Evolutionary conservation across 2,113 vertebrate species (phyloP), one percentile per base, ranked within the genome.

Genomic region (Mesembrinibis cayennensis): DNA sequence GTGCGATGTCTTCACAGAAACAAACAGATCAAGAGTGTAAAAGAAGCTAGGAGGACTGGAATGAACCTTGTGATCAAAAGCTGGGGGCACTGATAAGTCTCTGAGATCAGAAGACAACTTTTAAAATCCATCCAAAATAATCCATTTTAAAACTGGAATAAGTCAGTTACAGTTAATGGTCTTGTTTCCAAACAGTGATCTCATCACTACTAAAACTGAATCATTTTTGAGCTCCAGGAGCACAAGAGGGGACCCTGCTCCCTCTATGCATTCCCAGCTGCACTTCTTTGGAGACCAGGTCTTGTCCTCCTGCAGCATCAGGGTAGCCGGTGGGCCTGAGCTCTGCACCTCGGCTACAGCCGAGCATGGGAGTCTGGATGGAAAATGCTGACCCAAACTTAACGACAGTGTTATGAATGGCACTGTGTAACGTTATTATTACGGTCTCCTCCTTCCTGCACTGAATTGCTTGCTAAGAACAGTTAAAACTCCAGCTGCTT

Each of bases 401-500:
- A 42, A 44, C 0, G 9, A 10, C 23, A 38, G 52, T 4, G 30
- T 53, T 50, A 44, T 6, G 65, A 91, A 78, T 22, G 61, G 85
- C 77, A 30, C 52, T 34, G 65, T 13, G 49, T 26, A 63, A 73
- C 6, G 0, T 34, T 40, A 15, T 44, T 45, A 45, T 36, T 67
- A 17, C 30, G 12, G 34, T 16, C 65, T 67, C 50, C 44, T 59
- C 34, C 66, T 66, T 81, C 82, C 85, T 67, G 67, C 78, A 22
- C 50, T 6, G 50, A 61, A 62, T 11, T n/a, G 42, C 72, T 90
- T 58, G 69, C 91, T 83, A 55, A 69, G 47, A 92, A 59, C 69
- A 69, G 82, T 49, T 69, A 23, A 89, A 89, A 86, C 52, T 76
- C 72, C 90, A 95, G 80, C 76, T 94, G 87, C 81, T 89, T 95